Base-by-base conservation (phyloP, 1,140 invertebrate species). In the Pseudomyrmex sp. region DNA sequence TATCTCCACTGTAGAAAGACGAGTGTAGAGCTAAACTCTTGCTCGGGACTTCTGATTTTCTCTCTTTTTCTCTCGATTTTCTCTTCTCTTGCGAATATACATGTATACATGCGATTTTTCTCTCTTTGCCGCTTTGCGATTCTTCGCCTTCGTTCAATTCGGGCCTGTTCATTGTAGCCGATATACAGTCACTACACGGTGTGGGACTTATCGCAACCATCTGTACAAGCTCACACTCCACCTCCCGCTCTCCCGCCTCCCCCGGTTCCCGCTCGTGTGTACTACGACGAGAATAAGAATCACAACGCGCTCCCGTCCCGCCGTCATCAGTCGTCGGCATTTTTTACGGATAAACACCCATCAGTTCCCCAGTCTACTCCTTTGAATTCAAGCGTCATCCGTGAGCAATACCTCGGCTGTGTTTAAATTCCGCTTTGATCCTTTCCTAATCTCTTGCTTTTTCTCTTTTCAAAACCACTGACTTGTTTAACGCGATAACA, bases 361-460 rank as follows among this genome's bases (percentile, higher is more conserved):
- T 75, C 74, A 66, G 52, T 84, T 65, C 84, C 77, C 61, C 84
- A 84, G 56, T 79, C 80, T 63, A 59, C 70, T 23, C 87, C 95
- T 90, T 82, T 95, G 90, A 95, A 84, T 85, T 93, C 90, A 90
- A 94, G 89, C 89, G 94, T 93, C 92, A 95, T 96, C 93, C 95
- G 95, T 87, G 96, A 96, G 94, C 95, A 96, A 93, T 96, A 96
- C 93, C 95, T 96, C 94, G 96, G 96, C 89, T 96, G 96, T 93
- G 95, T 96, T 83, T 96, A 95, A 94, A 91, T 83, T 52, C 72
- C 61, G n/a, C 35, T 65, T 76, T 56, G 72, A 20, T 73, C 50
- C 62, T 68, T 68, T 77, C 23, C 4, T 4, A 5, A 4, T 50
- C 13, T 52, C 10, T 13, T 8, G 50, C 9, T 2, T 52, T 52